These are phyloP conservation scores for Manduca sexta DNA, from an alignment of 1,140 invertebrate genomes.

Conservation along the genomic window DNA sequence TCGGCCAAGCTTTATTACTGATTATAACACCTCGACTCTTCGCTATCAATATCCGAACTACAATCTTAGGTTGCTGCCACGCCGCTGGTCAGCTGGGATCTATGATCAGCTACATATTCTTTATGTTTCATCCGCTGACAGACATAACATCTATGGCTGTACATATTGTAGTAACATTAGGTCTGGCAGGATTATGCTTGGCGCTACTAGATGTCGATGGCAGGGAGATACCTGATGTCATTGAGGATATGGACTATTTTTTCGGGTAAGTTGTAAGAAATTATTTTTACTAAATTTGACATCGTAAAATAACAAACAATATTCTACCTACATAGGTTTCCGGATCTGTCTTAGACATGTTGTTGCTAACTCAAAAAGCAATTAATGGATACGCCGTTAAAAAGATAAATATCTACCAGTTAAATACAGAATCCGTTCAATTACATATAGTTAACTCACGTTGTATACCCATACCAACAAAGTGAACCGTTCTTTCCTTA, in stretches of 20 bases:
- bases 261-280: conserved; percentile 36
- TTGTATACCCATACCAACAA: too few relatives aligned
- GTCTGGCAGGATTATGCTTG: conserved; percentile 27
- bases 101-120: conserved; percentile 40
- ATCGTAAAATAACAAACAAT: background rate
- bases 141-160: conserved; percentile 24
- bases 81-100: conserved; percentile 44
- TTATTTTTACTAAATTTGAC: background rate
- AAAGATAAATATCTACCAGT: too few relatives aligned
- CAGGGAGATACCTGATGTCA: conserved; percentile 51
- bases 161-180: conserved; percentile 23
- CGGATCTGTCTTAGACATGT: too few relatives aligned
- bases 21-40: conserved; percentile 53
- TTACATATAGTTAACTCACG: too few relatives aligned
- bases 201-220: conserved; percentile 46
- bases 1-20: conserved; percentile 36
- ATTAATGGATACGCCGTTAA: too few relatives aligned
- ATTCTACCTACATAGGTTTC: too few relatives aligned
- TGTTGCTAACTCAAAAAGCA: too few relatives aligned
- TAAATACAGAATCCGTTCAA: too few relatives aligned
- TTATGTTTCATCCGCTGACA: conserved; percentile 23
- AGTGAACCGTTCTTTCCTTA: too few relatives aligned
- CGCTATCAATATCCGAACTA: conserved; percentile 44
- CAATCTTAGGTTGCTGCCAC: conserved; percentile 46
- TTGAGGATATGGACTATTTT: conserved; percentile 62